phyloP scores from a whole-genome alignment of 1,140 invertebrate species.

The Metopolophium dirhodum region DNA sequence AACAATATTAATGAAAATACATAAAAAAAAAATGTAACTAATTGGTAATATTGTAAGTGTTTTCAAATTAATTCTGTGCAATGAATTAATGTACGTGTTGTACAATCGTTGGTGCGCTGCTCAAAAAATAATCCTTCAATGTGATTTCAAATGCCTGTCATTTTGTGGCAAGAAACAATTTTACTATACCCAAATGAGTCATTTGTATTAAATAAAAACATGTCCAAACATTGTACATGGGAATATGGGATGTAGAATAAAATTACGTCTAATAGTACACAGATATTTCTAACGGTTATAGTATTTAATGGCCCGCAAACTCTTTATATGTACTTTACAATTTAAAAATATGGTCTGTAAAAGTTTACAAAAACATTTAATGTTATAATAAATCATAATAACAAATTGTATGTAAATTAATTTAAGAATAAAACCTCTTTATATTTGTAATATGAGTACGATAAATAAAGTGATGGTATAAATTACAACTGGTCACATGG shows the following conservation, averaged over 20 bases:
- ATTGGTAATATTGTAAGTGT: not conserved
- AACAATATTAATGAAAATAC: not conserved
- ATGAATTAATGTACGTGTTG: not conserved
- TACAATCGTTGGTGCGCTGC: not conserved
- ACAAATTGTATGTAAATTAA: constrained; percentile 7
- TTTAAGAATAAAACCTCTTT: not conserved
- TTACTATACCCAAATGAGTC: not conserved
- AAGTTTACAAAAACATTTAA: not conserved
- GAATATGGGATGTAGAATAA: not conserved
- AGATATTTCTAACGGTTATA: not conserved
- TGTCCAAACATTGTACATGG: not conserved
- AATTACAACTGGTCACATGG: not conserved
- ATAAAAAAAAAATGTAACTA: not conserved
- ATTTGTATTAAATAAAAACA: not conserved
- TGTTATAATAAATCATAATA: not conserved
- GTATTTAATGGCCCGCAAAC: not conserved
- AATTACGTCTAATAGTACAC: not conserved
- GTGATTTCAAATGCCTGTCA: not conserved
- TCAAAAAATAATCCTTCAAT: not conserved
- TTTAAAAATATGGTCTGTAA: not conserved
- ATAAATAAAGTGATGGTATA: not conserved
- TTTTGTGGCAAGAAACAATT: not conserved
- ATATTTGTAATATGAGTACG: not conserved
- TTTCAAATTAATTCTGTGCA: not conserved
- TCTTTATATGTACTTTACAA: not conserved